Evolutionary conservation across 2,797 vertebrate genomes (phyloP).

Genomic region (Sternotherus odoratus): DNA sequence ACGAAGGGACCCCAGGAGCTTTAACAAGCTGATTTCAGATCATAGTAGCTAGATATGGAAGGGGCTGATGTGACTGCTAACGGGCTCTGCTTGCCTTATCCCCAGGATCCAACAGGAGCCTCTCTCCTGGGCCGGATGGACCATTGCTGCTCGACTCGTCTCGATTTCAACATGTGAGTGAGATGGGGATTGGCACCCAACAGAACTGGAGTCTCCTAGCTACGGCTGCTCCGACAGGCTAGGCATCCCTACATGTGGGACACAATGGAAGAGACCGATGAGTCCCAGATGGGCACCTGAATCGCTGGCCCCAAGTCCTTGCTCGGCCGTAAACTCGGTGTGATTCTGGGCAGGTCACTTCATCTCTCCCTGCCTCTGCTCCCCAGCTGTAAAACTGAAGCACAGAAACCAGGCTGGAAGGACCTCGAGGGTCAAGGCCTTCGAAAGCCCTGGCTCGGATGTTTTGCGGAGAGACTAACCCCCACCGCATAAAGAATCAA

Average conservation of each 20-base stretch:
- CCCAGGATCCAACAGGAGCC: not conserved
- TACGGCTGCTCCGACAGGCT: not conserved
- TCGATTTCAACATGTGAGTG: not conserved
- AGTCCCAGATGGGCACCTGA: too few relatives aligned
- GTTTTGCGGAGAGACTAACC: not conserved
- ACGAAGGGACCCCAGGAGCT: not conserved
- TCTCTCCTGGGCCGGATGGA: not conserved
- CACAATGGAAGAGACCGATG: not conserved
- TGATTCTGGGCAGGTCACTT: not conserved
- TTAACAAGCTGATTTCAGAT: not conserved
- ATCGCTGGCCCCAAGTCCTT: too few relatives aligned
- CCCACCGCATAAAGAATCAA: not conserved
- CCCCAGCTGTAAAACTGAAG: not conserved
- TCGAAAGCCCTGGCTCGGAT: too few relatives aligned
- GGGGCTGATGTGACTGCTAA: not conserved
- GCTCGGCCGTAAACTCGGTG: not conserved
- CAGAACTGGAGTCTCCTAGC: too few relatives aligned
- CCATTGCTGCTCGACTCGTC: not conserved
- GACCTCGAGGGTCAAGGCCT: not conserved
- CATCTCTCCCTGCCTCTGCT: not conserved
- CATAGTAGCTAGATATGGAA: not conserved
- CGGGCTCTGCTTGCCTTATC: not conserved
- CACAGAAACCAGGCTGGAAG: not conserved
- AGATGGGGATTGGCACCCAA: not conserved
- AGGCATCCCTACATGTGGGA: not conserved